Evolutionary conservation across 2,888 invertebrate species (phyloP), one percentile per base, ranked within the genome.

Genomic region (Acheta domesticus): DNA sequence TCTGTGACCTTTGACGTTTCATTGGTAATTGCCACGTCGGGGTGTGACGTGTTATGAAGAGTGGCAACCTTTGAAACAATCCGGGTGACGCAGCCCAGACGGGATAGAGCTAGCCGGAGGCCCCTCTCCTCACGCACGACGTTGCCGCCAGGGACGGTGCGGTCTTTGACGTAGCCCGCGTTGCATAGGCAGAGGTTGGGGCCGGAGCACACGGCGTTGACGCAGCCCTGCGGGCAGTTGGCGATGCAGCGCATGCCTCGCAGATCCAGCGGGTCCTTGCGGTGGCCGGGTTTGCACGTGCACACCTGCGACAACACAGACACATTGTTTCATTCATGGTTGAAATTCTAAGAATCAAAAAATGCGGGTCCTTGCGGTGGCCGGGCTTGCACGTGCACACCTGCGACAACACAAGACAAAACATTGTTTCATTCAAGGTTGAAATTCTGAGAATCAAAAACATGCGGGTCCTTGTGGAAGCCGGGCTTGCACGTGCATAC

Each of bases 141-240:
- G 36, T 82, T 82, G 16, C 76, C 74, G 49, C 74, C 91, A 83
- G 92, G 92, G 1, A 90, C 88, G 48, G 88, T 90, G 82, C 87
- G 86, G 83, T 92, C 91, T 83, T 92, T 93, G 79, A 88, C 86
- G 84, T 88, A 94, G 1, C 94, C 94, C 0, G 89, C 88, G 83
- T 92, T 91, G 84, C 94, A 94, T 81, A 93, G 89, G 84, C 94
- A 94, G 84, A 92, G 90, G 85, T 93, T 92, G 0, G 94, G 94
- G 0, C 91, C 90, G 0, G 93, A 90, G 83, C 94, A 94, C 23
- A 89, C 88, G 0, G 94, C 94, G 84, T 94, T 94, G 12, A 88
- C 88, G 83, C 94, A 94, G 1, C 93, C 93, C n/a, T 89, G 89
- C 0, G 90, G 88, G 83, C 94, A 94, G 73, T 62, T 79, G 11